phyloP scores from a whole-genome alignment of 2,888 invertebrate genomes.

The Pammene fasciana region DNA sequence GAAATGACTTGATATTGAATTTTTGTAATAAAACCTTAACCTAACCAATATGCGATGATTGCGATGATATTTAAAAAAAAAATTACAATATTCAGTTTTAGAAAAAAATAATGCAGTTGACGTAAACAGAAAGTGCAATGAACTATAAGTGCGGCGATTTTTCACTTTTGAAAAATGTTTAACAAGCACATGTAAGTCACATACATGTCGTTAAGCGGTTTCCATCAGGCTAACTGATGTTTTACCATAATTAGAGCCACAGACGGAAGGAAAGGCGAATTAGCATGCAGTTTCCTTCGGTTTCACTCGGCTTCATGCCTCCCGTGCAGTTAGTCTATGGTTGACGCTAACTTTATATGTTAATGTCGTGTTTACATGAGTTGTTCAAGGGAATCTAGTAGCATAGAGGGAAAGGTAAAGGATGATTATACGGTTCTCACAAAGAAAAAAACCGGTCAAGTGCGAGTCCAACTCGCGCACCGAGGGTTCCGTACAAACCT shows the following conservation, averaged over 20 bases:
- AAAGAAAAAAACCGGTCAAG: too few relatives aligned
- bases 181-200: not conserved
- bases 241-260: constrained; percentile 37
- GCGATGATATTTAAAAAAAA: too few relatives aligned
- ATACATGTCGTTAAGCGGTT: constrained; percentile 6
- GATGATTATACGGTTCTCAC: too few relatives aligned
- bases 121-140: not conserved
- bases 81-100: too few relatives aligned
- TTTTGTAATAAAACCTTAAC: too few relatives aligned
- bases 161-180: not conserved
- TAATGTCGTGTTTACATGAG: not conserved
- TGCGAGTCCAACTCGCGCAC: too few relatives aligned
- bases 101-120: too few relatives aligned
- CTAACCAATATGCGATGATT: too few relatives aligned
- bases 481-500: too few relatives aligned
- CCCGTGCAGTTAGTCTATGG: constrained; percentile 3
- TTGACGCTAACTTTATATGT: constrained; percentile 2
- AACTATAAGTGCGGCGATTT: not conserved
- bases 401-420: not conserved
- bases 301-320: constrained; percentile 26
- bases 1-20: too few relatives aligned
- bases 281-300: constrained; percentile 40
- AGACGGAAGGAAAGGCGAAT: constrained; percentile 40
- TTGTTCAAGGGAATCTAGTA: not conserved
- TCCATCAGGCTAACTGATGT: constrained; percentile 8